These are phyloP conservation scores for Volucella bombylans DNA, from an alignment of 2,888 invertebrate genomes.

Conservation along the genomic window DNA sequence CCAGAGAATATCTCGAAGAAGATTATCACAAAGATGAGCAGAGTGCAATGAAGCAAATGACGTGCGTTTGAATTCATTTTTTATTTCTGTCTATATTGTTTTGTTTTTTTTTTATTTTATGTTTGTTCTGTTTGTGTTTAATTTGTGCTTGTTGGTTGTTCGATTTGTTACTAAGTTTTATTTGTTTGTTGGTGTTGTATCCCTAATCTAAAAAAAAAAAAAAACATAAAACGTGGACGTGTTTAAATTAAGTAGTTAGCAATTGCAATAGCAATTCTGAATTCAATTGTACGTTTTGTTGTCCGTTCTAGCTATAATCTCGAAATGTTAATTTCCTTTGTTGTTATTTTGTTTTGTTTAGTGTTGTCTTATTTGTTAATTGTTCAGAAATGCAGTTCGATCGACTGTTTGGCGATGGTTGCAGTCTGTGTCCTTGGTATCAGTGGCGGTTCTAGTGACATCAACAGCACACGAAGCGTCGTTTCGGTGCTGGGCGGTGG, in stretches of 20 bases:
- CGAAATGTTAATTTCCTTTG: slow-evolving; percentile 14
- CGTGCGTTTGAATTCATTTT: slow-evolving; percentile 84
- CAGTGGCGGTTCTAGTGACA: slow-evolving; percentile 53
- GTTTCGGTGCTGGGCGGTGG: slow-evolving; percentile 69
- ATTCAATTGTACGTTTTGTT: slow-evolving; percentile 42
- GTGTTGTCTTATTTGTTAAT: neutral
- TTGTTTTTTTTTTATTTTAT: slow-evolving; percentile 8
- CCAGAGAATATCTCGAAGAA: slow-evolving; percentile 88
- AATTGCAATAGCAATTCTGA: slow-evolving; percentile 22
- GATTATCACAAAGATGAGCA: slow-evolving; percentile 89
- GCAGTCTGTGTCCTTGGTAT: slow-evolving; percentile 35
- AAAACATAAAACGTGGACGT: slow-evolving; percentile 48
- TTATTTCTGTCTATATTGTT: neutral
- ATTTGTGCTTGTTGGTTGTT: slow-evolving; percentile 63
- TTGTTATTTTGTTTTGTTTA: slow-evolving; percentile 3
- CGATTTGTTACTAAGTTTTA: slow-evolving; percentile 57
- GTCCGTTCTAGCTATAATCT: slow-evolving; percentile 63
- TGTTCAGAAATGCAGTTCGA: slow-evolving; percentile 49
- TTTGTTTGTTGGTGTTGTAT: slow-evolving; percentile 19
- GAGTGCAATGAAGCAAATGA: slow-evolving; percentile 90
- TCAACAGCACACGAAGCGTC: slow-evolving; percentile 69
- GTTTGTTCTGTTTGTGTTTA: slow-evolving; percentile 35
- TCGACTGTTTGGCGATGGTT: slow-evolving; percentile 17
- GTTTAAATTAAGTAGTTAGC: slow-evolving; percentile 22
- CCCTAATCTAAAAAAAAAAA: slow-evolving; percentile 22